Conservation (phyloP, 2,888 invertebrate genomes). For the Lepidocyrtoides sp. region DNA sequence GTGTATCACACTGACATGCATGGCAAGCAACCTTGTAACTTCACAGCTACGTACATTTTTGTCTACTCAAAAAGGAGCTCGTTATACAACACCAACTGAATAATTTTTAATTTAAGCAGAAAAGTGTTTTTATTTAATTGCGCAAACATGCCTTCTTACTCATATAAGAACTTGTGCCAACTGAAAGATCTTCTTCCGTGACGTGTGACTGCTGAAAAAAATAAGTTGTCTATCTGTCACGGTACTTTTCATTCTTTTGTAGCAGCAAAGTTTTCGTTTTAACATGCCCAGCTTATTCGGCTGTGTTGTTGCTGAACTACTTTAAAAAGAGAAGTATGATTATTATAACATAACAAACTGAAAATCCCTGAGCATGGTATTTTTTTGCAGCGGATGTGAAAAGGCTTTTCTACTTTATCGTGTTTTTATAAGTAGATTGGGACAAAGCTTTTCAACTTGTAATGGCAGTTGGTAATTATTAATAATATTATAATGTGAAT, state of each 20-base stretch:
- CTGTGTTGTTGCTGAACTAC: neutral
- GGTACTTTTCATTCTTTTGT: constrained; percentile 15
- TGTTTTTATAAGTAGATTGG: too few species aligned
- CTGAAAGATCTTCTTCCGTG: constrained; percentile 51
- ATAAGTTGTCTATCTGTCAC: constrained; percentile 46
- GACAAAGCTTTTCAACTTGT: neutral
- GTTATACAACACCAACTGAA: constrained; percentile 36
- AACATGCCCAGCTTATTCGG: neutral
- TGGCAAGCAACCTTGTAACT: neutral
- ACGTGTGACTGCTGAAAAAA: constrained; percentile 27
- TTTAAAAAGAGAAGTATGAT: neutral
- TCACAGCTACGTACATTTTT: constrained; percentile 29
- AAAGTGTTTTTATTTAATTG: constrained; percentile 23
- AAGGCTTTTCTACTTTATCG: too few species aligned
- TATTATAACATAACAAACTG: too few species aligned
- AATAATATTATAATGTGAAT: neutral
- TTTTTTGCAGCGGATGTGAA: too few species aligned
- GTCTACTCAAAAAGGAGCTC: neutral
- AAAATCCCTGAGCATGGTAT: neutral
- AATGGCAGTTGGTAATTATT: neutral
- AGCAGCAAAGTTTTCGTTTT: neutral
- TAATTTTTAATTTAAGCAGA: constrained; percentile 59
- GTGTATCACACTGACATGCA: neutral
- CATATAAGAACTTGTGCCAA: constrained; percentile 57
- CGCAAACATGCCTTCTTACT: neutral